Percentiles rank a stretch among this genome's conserved stretches.
Conservation (phyloP, 2,888 invertebrate genomes). For the Campoplex capitator region DNA sequence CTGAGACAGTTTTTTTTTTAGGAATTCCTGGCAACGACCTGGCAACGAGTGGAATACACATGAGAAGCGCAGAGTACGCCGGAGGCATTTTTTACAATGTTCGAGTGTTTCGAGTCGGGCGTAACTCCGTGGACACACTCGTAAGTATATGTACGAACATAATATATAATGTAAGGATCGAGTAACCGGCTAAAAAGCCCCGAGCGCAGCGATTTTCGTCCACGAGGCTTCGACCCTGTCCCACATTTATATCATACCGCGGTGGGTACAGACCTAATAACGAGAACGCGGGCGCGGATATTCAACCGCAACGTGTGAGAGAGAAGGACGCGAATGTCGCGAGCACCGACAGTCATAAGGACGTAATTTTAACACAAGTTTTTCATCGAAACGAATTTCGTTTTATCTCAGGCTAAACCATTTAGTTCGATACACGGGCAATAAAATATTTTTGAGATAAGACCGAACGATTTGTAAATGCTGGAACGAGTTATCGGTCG, state of each 20-base stretch:
- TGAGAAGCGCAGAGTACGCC: background rate
- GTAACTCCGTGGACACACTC: background rate
- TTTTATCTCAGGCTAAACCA: too few species aligned
- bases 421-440: too few species aligned
- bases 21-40: conserved; percentile 1
- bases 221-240: conserved; percentile 73
- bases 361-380: background rate
- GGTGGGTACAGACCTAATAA: conserved; percentile 54
- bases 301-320: conserved; percentile 35
- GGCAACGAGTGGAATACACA: background rate
- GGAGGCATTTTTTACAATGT: background rate
- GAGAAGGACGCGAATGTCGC: conserved; percentile 25
- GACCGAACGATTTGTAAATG: too few species aligned
- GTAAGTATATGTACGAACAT: conserved; percentile 15
- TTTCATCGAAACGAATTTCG: too few species aligned
- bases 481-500: too few species aligned
- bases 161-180: conserved; percentile 54
- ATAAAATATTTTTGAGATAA: too few species aligned
- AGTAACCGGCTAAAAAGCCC: conserved; percentile 62
- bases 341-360: background rate
- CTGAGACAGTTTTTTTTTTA: background rate
- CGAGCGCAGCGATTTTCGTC: conserved; percentile 69
- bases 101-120: background rate
- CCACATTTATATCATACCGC: conserved; percentile 70
- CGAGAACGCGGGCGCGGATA: conserved; percentile 43